These are phyloP conservation scores for Eucera pruinosa DNA, from an alignment of 2,888 invertebrate species.

Conservation along the genomic window DNA sequence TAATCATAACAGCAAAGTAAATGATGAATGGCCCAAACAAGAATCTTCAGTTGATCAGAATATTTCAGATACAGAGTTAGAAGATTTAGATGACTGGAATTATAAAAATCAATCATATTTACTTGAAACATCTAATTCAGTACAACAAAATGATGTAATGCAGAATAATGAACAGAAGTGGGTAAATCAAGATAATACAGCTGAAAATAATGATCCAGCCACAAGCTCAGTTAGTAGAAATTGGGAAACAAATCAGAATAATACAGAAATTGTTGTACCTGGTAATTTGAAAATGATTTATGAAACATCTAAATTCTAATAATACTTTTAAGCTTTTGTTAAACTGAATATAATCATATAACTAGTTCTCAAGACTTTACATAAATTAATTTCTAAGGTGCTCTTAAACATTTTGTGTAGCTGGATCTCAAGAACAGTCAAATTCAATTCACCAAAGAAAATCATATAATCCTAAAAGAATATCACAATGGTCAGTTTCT, in stretches of 20 bases:
- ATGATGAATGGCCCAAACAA: constrained; percentile 68
- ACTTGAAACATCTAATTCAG: constrained; percentile 35
- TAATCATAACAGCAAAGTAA: constrained; percentile 64
- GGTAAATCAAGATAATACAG: constrained; percentile 38
- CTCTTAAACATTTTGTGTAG: constrained; percentile 29
- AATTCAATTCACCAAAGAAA: constrained; percentile 54
- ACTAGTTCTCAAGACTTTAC: neutral
- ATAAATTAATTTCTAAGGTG: constrained; percentile 1
- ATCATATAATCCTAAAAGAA: constrained; percentile 58
- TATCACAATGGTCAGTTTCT: constrained; percentile 68
- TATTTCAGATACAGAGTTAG: constrained; percentile 87
- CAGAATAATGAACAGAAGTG: constrained; percentile 53
- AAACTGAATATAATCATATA: constrained; percentile 1
- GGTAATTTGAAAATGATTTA: constrained; percentile 49
- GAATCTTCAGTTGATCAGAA: constrained; percentile 85
- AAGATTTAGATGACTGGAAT: constrained; percentile 76
- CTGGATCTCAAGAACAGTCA: constrained; percentile 34
- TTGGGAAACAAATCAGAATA: constrained; percentile 43
- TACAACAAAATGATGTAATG: constrained; percentile 54
- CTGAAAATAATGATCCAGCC: constrained; percentile 42
- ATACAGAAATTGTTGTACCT: constrained; percentile 20
- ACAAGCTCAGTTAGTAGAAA: constrained; percentile 35
- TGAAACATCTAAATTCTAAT: neutral
- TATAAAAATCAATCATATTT: constrained; percentile 61
- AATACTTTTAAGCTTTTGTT: neutral